Conservation (phyloP, 2,888 invertebrate species). For the Eulithis prunata region DNA sequence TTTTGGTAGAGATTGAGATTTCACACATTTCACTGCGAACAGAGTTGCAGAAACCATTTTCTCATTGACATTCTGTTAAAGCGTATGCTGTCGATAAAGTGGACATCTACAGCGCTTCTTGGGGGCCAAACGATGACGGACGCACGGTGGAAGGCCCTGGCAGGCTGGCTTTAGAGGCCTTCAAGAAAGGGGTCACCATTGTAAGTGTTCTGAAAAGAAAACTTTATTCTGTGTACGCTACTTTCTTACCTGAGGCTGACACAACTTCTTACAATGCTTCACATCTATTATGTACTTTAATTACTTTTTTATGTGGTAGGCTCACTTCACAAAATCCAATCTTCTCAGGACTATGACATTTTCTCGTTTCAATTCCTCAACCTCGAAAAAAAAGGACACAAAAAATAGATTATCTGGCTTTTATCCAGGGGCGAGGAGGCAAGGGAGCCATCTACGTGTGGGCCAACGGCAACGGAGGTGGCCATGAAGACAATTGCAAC, state of each 20-base stretch:
- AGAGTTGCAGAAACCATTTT: no score
- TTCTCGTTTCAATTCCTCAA: no score
- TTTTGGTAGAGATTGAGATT: neutral
- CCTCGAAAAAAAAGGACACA: no score
- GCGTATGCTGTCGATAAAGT: constrained; percentile 89
- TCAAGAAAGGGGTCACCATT: constrained; percentile 89
- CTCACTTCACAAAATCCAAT: no score
- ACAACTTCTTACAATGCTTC: no score
- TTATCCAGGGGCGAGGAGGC: constrained; percentile 88
- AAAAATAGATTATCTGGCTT: neutral
- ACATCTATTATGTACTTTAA: no score
- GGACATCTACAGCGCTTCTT: constrained; percentile 96
- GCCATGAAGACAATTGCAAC: constrained; percentile 93
- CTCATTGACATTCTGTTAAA: constrained; percentile 40
- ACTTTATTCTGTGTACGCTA: no score
- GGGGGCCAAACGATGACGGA: constrained; percentile 97
- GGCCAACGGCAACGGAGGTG: constrained; percentile 97
- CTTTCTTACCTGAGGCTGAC: no score
- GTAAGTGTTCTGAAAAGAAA: constrained; percentile 65
- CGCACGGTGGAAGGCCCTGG: constrained; percentile 95
- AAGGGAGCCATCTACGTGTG: constrained; percentile 95
- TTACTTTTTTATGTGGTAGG: no score
- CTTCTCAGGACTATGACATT: no score
- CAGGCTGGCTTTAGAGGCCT: constrained; percentile 89
- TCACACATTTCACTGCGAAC: neutral